These are phyloP conservation scores for Alces alces DNA, from an alignment of 2,113 vertebrate genomes.

Conservation along the genomic window DNA sequence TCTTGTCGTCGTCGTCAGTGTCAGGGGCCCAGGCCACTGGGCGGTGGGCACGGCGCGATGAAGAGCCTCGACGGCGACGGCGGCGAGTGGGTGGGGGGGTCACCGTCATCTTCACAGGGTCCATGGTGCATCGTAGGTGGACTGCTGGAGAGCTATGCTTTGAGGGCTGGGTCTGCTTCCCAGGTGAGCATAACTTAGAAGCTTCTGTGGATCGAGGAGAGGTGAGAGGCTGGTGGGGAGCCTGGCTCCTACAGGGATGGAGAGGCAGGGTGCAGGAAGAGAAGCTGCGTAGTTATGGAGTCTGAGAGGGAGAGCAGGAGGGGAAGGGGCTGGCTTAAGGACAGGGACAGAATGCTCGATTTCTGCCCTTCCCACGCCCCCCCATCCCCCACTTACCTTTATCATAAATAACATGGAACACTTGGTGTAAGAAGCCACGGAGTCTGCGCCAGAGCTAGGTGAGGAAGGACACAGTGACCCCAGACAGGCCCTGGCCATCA, in stretches of 20 bases:
- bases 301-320: neutral
- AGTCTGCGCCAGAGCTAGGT: conserved; percentile 64
- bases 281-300: neutral
- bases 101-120: conserved; percentile 58
- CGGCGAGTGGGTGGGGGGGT: neutral
- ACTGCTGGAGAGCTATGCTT: conserved; percentile 14
- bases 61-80: neutral
- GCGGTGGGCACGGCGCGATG: accelerated
- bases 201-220: conserved; percentile 22
- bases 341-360: neutral
- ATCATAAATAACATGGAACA: conserved; percentile 52
- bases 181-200: neutral
- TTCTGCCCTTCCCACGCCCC: neutral
- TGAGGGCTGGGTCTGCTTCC: neutral
- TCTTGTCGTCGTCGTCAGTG: neutral
- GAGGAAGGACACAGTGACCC: conserved; percentile 42
- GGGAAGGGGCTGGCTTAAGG: neutral
- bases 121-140: conserved; percentile 58
- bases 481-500: neutral
- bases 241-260: neutral
- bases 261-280: neutral
- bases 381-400: conserved; percentile 57
- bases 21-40: neutral
- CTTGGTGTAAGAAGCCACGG: conserved; percentile 31
- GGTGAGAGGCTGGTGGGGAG: neutral